Percentiles rank a stretch among this genome's conserved stretches.
phyloP scores from a whole-genome alignment of 2,888 invertebrate genomes.

The Archips xylosteana region DNA sequence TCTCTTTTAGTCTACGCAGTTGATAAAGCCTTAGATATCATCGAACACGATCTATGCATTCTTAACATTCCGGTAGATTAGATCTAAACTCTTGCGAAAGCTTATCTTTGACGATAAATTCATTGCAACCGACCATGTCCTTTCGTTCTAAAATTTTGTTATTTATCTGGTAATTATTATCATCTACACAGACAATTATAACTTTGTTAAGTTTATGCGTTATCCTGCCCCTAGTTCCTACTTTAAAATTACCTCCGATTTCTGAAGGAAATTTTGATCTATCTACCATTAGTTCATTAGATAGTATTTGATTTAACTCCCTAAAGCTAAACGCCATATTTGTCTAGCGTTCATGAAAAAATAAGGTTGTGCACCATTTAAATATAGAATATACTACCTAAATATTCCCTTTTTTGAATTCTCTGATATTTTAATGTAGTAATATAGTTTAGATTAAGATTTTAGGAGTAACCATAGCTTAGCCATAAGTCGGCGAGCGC shows the following conservation, averaged over 20 bases:
- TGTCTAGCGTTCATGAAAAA: slow-evolving; percentile 84
- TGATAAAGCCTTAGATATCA: slow-evolving; percentile 68
- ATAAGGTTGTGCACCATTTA: slow-evolving; percentile 85
- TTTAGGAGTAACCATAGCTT: slow-evolving; percentile 81
- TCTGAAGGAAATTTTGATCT: slow-evolving; percentile 62
- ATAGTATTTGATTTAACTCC: slow-evolving; percentile 70
- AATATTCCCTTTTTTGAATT: slow-evolving; percentile 84
- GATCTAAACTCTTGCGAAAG: slow-evolving; percentile 56
- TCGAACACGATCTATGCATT: slow-evolving; percentile 63
- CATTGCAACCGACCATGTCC: slow-evolving; percentile 41
- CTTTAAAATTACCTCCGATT: slow-evolving; percentile 63
- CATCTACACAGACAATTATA: slow-evolving; percentile 24
- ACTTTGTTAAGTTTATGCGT: slow-evolving; percentile 50
- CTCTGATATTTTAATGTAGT: slow-evolving; percentile 85
- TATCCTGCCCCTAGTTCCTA: slow-evolving; percentile 77
- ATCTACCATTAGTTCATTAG: slow-evolving; percentile 67
- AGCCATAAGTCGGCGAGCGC: slow-evolving; percentile 79
- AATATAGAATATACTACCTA: slow-evolving; percentile 79
- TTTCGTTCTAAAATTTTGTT: slow-evolving; percentile 21
- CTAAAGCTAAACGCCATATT: slow-evolving; percentile 80
- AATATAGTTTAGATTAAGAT: slow-evolving; percentile 75
- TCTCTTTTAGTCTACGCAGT: slow-evolving; percentile 70
- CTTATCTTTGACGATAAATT: slow-evolving; percentile 53
- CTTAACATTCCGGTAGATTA: slow-evolving; percentile 59
- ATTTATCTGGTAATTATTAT: slow-evolving; percentile 46